These are phyloP conservation scores for Diorhabda carinulata DNA, from an alignment of 1,140 invertebrate genomes.

Conservation along the genomic window DNA sequence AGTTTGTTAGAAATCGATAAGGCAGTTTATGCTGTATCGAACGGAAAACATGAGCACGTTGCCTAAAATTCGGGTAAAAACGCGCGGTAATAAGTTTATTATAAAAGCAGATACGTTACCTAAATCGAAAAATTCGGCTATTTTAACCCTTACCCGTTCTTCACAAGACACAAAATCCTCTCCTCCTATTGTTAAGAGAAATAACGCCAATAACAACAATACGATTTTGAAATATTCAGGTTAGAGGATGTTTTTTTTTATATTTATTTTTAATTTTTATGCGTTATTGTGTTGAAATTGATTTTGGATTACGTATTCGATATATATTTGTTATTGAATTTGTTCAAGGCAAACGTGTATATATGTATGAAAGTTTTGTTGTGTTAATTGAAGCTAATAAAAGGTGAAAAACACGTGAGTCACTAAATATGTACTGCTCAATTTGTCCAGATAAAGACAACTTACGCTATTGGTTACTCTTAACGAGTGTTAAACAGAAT, in stretches of 20 bases:
- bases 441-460: background rate
- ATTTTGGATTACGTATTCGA: too few relatives aligned
- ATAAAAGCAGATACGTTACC: conserved; percentile 37
- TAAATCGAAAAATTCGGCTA: conserved; percentile 23
- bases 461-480: background rate
- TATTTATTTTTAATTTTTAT: background rate
- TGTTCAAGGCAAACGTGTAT: background rate
- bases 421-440: background rate
- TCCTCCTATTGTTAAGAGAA: background rate
- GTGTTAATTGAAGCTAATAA: background rate
- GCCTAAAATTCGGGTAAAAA: conserved; percentile 43
- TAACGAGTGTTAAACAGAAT: background rate
- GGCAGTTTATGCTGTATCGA: background rate
- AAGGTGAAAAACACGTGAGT: background rate
- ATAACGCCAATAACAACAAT: conserved; percentile 16
- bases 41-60: conserved; percentile 33
- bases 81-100: conserved; percentile 35
- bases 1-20: conserved; percentile 12
- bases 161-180: background rate
- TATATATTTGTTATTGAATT: too few relatives aligned
- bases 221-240: conserved; percentile 25
- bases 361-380: background rate
- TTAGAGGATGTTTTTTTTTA: conserved; percentile 16
- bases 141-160: conserved; percentile 3
- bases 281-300: too few relatives aligned